Evolutionary conservation across 1,140 invertebrate species (phyloP).

Genomic region (Bradysia coprophila): DNA sequence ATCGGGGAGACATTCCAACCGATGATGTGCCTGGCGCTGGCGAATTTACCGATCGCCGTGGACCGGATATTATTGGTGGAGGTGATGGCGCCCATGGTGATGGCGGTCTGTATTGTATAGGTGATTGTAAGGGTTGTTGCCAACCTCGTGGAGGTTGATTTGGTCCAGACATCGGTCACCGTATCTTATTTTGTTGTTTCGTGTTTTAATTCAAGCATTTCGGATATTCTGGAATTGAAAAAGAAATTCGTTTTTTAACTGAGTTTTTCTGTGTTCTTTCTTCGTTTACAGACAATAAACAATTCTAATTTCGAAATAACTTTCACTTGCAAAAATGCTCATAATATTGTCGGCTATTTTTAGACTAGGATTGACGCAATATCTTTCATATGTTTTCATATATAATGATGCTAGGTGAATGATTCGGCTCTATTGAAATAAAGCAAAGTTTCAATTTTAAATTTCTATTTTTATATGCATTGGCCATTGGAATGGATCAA

Average conservation of each 20-base stretch:
- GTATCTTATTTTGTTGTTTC: background rate
- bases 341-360: no score
- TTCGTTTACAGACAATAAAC: background rate
- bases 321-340: no score
- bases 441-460: no score
- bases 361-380: no score
- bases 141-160: constrained; percentile 10
- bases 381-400: no score
- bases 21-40: constrained; percentile 24
- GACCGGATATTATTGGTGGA: constrained; percentile 37
- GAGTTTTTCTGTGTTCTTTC: background rate
- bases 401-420: no score
- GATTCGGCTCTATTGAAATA: no score
- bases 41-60: constrained; percentile 26
- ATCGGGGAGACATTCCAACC: constrained; percentile 23
- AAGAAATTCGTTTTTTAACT: background rate
- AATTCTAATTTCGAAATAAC: no score
- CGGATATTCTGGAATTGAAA: no score
- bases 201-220: background rate
- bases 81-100: constrained; percentile 37
- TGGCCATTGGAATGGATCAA: no score
- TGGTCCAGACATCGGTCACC: background rate
- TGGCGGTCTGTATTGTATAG: constrained; percentile 35
- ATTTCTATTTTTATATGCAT: no score
- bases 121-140: constrained; percentile 25